phyloP scores from a whole-genome alignment of 2,797 vertebrate genomes.

The Myotis pilosus region DNA sequence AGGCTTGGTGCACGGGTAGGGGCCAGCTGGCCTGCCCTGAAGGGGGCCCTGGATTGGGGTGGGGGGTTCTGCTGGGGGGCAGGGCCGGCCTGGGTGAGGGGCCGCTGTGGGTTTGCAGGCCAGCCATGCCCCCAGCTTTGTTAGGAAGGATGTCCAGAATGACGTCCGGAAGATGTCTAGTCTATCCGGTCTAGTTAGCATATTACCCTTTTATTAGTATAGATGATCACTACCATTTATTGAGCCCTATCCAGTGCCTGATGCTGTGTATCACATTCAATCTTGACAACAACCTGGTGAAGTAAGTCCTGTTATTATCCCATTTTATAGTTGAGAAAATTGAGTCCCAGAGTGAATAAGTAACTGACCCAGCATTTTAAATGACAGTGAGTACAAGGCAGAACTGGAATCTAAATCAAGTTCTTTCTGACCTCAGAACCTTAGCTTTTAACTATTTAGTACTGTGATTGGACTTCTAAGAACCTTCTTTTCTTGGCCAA shows the following conservation, averaged over 20 bases:
- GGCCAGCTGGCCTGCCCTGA: no score
- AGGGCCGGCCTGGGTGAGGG: no score
- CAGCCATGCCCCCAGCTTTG: no score
- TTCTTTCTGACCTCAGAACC: slow-evolving; percentile 34
- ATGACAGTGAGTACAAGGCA: neutral
- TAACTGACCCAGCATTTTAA: neutral
- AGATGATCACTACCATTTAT: neutral
- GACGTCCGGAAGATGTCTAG: no score
- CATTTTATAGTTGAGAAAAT: neutral
- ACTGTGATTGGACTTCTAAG: neutral
- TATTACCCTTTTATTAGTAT: neutral
- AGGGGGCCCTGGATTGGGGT: no score
- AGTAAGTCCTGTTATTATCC: neutral
- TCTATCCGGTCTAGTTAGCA: no score
- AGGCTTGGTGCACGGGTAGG: no score
- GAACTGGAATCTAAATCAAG: neutral
- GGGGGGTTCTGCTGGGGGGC: no score
- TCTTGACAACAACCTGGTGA: neutral
- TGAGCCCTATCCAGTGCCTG: neutral
- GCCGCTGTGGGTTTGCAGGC: no score
- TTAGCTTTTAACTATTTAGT: slow-evolving; percentile 4
- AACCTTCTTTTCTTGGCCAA: slow-evolving; percentile 33
- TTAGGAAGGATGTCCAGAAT: no score
- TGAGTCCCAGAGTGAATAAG: neutral
- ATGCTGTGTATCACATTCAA: neutral